Base-by-base conservation (phyloP, 2,888 invertebrate genomes). In the Chromoteleia sp. region DNA sequence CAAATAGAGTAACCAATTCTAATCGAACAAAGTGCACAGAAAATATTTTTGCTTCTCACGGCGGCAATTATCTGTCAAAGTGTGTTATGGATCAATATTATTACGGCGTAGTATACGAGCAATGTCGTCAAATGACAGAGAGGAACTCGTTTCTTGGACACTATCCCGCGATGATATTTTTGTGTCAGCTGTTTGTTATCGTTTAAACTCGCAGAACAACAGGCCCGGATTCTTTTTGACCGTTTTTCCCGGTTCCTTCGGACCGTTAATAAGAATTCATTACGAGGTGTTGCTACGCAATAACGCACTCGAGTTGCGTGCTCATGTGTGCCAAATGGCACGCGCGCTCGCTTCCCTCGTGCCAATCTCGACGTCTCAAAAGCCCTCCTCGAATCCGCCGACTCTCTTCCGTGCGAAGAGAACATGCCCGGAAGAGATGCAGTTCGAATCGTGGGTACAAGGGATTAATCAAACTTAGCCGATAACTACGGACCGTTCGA, bases 391-490 rank as follows among this genome's bases (percentile, higher is more conserved):
- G 7, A 41, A 41, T 30, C 54, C 41, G 15, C 29, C 12, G 33
- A 6, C n/a, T 15, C 56, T 63, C 67, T 59, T 77, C 61, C 63
- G 70, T 54, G 77, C 39, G 54, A 70, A 77, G 63, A 33, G 54
- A 61, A 59, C 61, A 61, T 59, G 77, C 63, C 77, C 77, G 61
- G 63, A 70, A 77, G 77, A 70, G 25, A 52, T 52, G 61, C 25
- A 59, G 56, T 68, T 50, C 52, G 41, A 45, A 61, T 76, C 77
- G 63, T 39, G 77, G 63, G 70, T 56, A 54, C 56, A 36, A 15
- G 39, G 65, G 77, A 70, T 77, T 77, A 77, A 71, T 77, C 77
- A 77, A 77, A 77, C 56, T 63, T 58, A 48, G 41, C 70, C 77
- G 77, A 70, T 77, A 70, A 65, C 50, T 63, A 41, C 63, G 65